Evolutionary conservation across 2,888 invertebrate genomes (phyloP), one percentile per base, ranked within the genome.

Genomic region (Operophtera brumata): DNA sequence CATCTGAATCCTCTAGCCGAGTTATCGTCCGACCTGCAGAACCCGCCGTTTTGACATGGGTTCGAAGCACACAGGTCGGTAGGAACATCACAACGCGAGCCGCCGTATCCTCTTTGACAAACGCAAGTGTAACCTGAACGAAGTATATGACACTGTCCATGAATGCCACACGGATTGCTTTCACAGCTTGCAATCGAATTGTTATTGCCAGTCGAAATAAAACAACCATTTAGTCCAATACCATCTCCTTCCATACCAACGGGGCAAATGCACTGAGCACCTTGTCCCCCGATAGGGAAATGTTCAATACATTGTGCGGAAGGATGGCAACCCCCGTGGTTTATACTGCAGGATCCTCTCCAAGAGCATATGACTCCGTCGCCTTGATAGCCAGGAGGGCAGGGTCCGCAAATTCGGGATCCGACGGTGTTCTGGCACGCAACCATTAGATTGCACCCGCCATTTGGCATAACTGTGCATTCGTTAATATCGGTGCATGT

Each of bases 361-460:
- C 92, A 95, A 0, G 85, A 84, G 74, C 98, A 98, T 0, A 86
- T 91, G 0, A 92, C 80, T 1, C 98, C 98, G 77, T 98, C 94
- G 0, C 98, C 98, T 62, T 91, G 86, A 81, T 95, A 98, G 9
- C 97, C 98, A 11, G 94, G 75, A 0, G 99, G 99, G 83, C 99
- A 99, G 0, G 93, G 78, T 0, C 95, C 97, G 78, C 99, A 99
- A 25, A 92, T 92, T 58, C 94, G 92, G 0, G 97, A 97, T 5
- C 99, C 99, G 63, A 93, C 89, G 0, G 95, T 96, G 76, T 99
- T 99, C 55, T 95, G 93, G 76, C 99, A 99, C 14, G 93, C 88
- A 0, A 98, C 98, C 68, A 91, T 82, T 0, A 98, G 97, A 64
- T 91, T 98, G 78, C 99, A 99, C 4, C 98, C 98, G 1, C 98